Percentiles rank a stretch among this genome's conserved stretches.
These are phyloP conservation scores for Turdus rufiventris DNA, from an alignment of 2,113 vertebrate species.

Conservation along the genomic window DNA sequence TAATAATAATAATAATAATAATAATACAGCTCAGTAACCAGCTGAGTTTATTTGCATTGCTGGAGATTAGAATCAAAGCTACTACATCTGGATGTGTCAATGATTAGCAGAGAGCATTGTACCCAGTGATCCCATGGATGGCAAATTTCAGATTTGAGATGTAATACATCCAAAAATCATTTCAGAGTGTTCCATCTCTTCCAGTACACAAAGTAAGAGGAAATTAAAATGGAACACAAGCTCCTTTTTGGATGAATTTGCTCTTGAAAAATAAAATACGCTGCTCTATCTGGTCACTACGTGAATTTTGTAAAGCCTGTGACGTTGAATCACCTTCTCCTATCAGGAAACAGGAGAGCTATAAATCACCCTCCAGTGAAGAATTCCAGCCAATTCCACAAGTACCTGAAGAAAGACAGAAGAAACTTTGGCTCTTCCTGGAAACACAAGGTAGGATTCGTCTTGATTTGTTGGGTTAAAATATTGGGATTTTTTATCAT, in stretches of 20 bases:
- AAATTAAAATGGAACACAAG: neutral
- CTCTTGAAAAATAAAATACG: fast-evolving
- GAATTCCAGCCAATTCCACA: neutral
- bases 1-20: neutral
- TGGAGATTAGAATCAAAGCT: neutral
- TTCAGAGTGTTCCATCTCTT: neutral
- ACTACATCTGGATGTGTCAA: neutral
- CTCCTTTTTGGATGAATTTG: neutral
- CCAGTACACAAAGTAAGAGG: neutral
- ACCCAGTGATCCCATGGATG: neutral
- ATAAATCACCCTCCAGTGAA: constrained; percentile 11
- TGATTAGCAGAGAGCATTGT: neutral
- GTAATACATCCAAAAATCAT: neutral
- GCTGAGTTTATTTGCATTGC: neutral
- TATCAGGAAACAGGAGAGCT: constrained; percentile 37
- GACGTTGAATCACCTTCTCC: constrained; percentile 14
- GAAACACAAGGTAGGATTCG: constrained; percentile 9
- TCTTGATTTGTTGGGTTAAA: neutral
- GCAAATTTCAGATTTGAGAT: neutral
- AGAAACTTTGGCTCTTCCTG: neutral
- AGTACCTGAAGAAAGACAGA: neutral
- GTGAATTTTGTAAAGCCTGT: neutral
- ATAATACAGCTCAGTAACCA: neutral
- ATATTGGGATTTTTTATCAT: neutral
- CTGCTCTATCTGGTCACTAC: neutral